Evolutionary conservation across 2,797 vertebrate genomes (phyloP).

Genomic region (Peromyscus melanophrys): DNA sequence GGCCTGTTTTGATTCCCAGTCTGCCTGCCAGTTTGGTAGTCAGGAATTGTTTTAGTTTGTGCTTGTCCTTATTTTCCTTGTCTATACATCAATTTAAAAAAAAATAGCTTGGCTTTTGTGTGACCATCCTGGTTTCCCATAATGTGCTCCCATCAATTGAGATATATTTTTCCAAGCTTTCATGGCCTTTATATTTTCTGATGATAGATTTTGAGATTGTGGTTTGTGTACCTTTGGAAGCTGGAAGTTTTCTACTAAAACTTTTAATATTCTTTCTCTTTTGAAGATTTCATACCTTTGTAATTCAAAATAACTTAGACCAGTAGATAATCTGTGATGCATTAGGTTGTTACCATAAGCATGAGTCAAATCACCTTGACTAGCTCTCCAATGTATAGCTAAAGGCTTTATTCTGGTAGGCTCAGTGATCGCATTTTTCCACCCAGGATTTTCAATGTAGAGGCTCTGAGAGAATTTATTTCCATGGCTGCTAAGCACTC

Average conservation of each 20-base stretch:
- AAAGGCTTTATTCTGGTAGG: background rate
- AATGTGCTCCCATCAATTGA: background rate
- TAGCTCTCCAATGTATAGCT: background rate
- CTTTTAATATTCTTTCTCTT: background rate
- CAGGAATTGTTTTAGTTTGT: background rate
- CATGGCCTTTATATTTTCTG: background rate
- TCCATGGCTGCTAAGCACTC: background rate
- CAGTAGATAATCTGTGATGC: background rate
- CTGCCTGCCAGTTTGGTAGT: background rate
- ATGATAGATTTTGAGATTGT: background rate
- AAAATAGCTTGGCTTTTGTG: background rate
- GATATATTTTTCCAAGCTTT: background rate
- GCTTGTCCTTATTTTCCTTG: background rate
- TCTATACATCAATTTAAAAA: background rate
- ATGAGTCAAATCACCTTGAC: background rate
- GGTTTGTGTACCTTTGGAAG: background rate
- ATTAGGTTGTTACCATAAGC: background rate
- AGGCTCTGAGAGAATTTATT: background rate
- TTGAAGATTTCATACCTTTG: background rate
- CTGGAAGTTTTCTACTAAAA: background rate
- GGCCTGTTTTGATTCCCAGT: background rate
- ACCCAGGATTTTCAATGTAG: background rate
- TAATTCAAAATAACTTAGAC: background rate
- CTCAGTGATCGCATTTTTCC: background rate
- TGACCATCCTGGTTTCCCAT: background rate